Conservation (phyloP, 1,140 invertebrate genomes). For the Drosophila ohnishii region DNA sequence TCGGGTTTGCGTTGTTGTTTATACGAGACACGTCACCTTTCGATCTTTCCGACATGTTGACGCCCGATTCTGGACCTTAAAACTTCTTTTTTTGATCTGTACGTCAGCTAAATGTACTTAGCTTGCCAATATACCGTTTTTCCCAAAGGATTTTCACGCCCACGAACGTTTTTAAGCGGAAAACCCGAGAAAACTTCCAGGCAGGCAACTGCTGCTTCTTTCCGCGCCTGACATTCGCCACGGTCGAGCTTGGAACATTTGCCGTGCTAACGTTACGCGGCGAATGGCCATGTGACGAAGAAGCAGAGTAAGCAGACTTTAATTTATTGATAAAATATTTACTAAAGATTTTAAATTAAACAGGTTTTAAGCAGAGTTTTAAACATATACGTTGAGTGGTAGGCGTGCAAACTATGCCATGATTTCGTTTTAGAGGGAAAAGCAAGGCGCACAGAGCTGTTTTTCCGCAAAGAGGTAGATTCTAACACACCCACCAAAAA, state of each 20-base stretch:
- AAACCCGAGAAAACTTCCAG: conserved; percentile 42
- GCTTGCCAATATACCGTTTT: background rate
- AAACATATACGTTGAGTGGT: background rate
- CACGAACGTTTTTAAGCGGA: conserved; percentile 15
- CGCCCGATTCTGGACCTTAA: conserved; percentile 5
- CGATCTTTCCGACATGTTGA: conserved; percentile 75
- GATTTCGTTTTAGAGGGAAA: background rate
- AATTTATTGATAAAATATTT: conserved; percentile 13
- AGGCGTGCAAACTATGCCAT: background rate
- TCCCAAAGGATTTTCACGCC: conserved; percentile 11
- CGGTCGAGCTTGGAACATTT: background rate
- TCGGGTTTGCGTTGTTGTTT: conserved; percentile 58
- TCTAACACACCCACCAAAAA: conserved; percentile 62
- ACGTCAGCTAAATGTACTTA: background rate
- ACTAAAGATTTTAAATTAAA: background rate
- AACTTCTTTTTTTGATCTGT: background rate
- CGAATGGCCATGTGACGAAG: background rate
- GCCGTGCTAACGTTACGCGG: background rate
- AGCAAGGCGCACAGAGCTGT: background rate
- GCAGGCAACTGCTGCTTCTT: conserved; percentile 47
- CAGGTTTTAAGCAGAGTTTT: too few relatives aligned
- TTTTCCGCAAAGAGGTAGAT: conserved; percentile 16
- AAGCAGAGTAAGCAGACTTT: conserved; percentile 13
- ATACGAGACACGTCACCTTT: conserved; percentile 82
- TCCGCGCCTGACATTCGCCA: conserved; percentile 6